Evolutionary conservation across 2,113 vertebrate species (phyloP).

Genomic region (Turnix velox): DNA sequence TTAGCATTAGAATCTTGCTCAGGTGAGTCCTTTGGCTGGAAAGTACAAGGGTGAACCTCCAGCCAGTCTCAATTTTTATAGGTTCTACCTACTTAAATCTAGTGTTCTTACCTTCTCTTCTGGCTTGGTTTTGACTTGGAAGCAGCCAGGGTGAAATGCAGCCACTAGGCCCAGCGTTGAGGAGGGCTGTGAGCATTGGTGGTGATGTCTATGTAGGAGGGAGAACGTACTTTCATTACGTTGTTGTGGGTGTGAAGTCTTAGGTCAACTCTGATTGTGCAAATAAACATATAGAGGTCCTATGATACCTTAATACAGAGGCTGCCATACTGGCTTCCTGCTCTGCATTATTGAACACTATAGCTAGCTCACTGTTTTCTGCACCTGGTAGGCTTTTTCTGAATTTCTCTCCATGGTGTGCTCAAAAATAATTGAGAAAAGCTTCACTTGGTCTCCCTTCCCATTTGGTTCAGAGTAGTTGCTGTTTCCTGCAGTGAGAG

Average conservation of each 20-base stretch:
- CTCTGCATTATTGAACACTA: background rate
- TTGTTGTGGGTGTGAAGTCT: background rate
- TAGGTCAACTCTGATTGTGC: background rate
- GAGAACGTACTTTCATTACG: background rate
- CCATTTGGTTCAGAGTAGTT: background rate
- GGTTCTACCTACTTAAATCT: background rate
- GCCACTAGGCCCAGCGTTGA: background rate
- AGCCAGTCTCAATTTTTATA: rapidly evolving
- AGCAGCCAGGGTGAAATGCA: background rate
- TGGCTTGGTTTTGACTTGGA: background rate
- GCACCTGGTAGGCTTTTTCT: background rate
- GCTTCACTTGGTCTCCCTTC: background rate
- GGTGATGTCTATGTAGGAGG: background rate
- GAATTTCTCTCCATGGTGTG: background rate
- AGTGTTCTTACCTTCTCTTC: background rate
- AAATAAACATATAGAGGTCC: background rate
- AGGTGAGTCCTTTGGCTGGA: background rate
- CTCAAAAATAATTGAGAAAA: background rate
- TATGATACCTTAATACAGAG: background rate
- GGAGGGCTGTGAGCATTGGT: rapidly evolving
- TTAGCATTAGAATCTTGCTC: background rate
- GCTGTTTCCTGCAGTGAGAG: background rate
- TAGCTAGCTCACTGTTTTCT: background rate
- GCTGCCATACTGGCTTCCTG: background rate
- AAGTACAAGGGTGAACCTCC: background rate